Evolutionary conservation across 2,888 invertebrate species (phyloP).

Genomic region (Coenonympha glycerion): DNA sequence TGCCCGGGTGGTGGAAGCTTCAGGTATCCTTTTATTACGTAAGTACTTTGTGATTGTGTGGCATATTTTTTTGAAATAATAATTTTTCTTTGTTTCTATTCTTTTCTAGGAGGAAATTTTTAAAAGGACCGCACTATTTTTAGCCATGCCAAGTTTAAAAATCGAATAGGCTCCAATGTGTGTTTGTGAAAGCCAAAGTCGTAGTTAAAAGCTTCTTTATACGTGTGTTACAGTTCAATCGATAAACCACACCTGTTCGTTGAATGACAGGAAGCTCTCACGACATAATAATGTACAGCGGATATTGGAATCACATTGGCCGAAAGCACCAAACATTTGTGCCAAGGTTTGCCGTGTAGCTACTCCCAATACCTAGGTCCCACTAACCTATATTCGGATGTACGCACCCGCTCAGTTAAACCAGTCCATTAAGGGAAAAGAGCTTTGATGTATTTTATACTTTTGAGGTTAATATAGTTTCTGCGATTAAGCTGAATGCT

Average conservation of each 20-base stretch:
- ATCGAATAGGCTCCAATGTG: no score
- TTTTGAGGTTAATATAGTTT: background rate
- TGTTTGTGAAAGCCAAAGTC: no score
- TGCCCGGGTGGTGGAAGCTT: no score
- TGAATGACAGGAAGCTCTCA: background rate
- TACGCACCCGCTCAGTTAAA: background rate
- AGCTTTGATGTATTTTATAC: background rate
- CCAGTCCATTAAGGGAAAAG: background rate
- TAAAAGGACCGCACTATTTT: no score
- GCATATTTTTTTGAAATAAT: no score
- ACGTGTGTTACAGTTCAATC: background rate
- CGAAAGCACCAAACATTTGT: background rate
- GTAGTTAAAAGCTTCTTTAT: background rate
- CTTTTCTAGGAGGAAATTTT: no score
- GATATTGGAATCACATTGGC: background rate
- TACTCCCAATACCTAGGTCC: background rate
- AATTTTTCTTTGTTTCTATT: no score
- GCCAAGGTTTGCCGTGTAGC: slow-evolving; percentile 1
- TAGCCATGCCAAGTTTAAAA: no score
- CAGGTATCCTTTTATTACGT: no score
- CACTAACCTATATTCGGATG: background rate
- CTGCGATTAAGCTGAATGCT: background rate
- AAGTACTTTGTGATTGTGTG: no score
- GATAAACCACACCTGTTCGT: background rate
- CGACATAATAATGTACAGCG: background rate